These are phyloP conservation scores for Megalurothrips usitatus DNA, from an alignment of 2,888 invertebrate genomes.

Conservation along the genomic window DNA sequence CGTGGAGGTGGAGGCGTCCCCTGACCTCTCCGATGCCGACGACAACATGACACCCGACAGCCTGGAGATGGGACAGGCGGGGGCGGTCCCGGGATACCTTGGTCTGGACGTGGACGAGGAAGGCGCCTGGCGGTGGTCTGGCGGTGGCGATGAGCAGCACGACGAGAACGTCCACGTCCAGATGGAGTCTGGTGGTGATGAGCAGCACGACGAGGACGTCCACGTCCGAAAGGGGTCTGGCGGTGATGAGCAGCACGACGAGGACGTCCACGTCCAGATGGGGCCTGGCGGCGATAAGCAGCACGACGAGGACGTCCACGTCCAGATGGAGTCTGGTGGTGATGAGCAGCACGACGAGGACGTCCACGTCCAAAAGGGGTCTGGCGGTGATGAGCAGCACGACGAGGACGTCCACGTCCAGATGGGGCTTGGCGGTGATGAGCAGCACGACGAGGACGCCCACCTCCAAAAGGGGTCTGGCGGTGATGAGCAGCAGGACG, in stretches of 20 bases:
- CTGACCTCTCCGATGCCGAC: neutral
- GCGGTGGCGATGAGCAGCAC: neutral
- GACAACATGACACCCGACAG: neutral
- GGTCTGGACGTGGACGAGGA: neutral
- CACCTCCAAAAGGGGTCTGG: neutral
- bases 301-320: neutral
- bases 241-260: neutral
- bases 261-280: neutral
- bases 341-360: neutral
- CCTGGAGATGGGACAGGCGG: neutral
- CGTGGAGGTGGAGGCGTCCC: neutral
- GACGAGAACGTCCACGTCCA: neutral
- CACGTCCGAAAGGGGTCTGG: neutral
- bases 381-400: neutral
- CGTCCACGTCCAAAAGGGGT: neutral
- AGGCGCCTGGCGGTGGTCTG: too few species aligned
- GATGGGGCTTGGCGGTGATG: neutral
- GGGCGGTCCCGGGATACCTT: too few species aligned
- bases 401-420: neutral
- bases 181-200: neutral
- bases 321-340: neutral
- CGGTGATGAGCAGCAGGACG: neutral
- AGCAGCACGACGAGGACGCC: neutral
- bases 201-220: neutral
- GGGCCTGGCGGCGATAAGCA: neutral